Conservation (phyloP, 1,140 invertebrate species). For the Drosophila melanogaster region DNA sequence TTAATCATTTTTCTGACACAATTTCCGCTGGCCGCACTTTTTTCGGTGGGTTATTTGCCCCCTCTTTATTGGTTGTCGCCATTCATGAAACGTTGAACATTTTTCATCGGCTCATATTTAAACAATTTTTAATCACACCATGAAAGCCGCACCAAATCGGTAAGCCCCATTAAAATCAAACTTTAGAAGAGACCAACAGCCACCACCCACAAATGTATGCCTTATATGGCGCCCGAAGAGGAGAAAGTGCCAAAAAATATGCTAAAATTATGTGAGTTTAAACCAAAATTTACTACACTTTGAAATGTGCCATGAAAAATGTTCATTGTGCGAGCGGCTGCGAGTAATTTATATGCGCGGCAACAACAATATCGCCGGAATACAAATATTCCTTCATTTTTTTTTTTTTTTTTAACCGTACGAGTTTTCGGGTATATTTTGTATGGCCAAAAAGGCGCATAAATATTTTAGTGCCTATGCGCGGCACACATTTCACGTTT, state of each 20-base stretch:
- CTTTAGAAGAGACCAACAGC: conserved; percentile 3
- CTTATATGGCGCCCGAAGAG: conserved; percentile 35
- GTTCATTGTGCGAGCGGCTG: conserved; percentile 57
- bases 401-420: not conserved
- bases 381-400: conserved; percentile 1
- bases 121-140: conserved; percentile 77
- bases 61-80: conserved; percentile 28
- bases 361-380: conserved; percentile 24
- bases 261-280: conserved; percentile 69
- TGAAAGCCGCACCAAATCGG: conserved; percentile 50
- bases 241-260: conserved; percentile 40
- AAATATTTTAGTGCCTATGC: conserved; percentile 77
- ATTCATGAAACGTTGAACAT: conserved; percentile 43
- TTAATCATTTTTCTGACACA: conserved; percentile 68
- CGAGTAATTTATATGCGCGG: conserved; percentile 62
- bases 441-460: conserved; percentile 48
- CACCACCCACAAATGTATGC: conserved; percentile 10
- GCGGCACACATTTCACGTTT: conserved; percentile 43
- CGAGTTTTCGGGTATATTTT: not conserved
- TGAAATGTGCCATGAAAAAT: conserved; percentile 79
- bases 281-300: conserved; percentile 79
- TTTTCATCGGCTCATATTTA: conserved; percentile 67
- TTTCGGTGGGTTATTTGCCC: not conserved
- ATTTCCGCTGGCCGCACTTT: conserved; percentile 33
- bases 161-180: conserved; percentile 49